Base-by-base conservation (phyloP, 2,888 invertebrate genomes). In the Stegana nigrithorax region DNA sequence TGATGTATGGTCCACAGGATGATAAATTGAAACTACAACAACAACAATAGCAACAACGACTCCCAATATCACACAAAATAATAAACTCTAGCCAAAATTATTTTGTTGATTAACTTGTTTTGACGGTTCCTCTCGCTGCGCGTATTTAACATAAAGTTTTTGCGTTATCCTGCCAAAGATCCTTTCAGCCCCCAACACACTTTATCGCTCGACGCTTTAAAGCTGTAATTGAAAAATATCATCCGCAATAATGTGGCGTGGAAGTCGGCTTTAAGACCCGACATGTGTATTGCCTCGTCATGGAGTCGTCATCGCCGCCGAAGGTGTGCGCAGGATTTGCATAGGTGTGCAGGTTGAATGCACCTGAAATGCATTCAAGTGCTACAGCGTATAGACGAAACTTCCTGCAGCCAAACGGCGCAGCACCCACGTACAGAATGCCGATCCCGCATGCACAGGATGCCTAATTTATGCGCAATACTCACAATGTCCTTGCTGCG, bases 391-490 rank as follows among this genome's bases (percentile, higher is more conserved):
- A 27, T 26, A 25, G 44, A n/a, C n/a, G n/a, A n/a, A n/a, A n/a
- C n/a, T n/a, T n/a, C n/a, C n/a, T n/a, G n/a, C n/a, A n/a, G n/a
- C n/a, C n/a, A n/a, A n/a, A n/a, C n/a, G n/a, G n/a, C n/a, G n/a
- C n/a, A n/a, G n/a, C n/a, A n/a, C n/a, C n/a, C n/a, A n/a, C n/a
- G n/a, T n/a, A n/a, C n/a, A n/a, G n/a, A n/a, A n/a, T n/a, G n/a
- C n/a, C n/a, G n/a, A n/a, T n/a, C 69, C 75, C 78, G 77, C 75
- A 76, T 75, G 78, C 78, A n/a, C n/a, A n/a, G n/a, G 69, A 57
- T 66, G 64, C 51, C 71, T 78, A 75, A 75, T 75, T 75, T 78
- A 78, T 75, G 75, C 75, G 73, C 23, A n/a, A n/a, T n/a, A n/a
- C 39, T 70, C 76, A 70, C 69, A 76, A 72, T 69, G 72, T 74